Evolutionary conservation across 2,888 invertebrate genomes (phyloP).

Genomic region (Theodoxus fluviatilis): DNA sequence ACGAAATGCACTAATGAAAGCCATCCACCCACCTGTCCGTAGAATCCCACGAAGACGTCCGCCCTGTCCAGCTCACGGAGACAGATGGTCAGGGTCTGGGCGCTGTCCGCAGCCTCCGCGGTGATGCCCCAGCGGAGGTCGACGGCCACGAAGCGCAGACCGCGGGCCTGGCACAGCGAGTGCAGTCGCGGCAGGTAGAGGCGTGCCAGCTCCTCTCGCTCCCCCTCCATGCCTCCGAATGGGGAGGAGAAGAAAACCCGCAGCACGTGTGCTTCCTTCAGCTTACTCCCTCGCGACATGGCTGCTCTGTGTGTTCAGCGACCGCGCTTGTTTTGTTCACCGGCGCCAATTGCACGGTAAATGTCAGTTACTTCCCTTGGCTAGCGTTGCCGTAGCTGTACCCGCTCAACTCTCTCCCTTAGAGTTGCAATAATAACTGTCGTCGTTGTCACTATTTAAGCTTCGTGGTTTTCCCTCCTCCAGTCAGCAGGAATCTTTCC

Average conservation of each 20-base stretch:
- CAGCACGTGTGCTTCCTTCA: slow-evolving; percentile 47
- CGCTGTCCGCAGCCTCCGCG: slow-evolving; percentile 52
- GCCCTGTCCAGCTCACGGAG: slow-evolving; percentile 60
- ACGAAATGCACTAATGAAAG: too few relatives aligned
- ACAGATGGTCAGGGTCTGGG: slow-evolving; percentile 60
- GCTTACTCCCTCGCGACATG: too few relatives aligned
- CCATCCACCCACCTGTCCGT: slow-evolving; percentile 63
- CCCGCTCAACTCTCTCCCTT: too few relatives aligned
- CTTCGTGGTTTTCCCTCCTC: too few relatives aligned
- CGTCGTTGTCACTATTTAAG: too few relatives aligned
- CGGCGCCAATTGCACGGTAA: too few relatives aligned
- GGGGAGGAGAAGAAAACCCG: slow-evolving; percentile 63
- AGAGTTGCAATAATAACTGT: too few relatives aligned
- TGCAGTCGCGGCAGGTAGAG: slow-evolving; percentile 58
- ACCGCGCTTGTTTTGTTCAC: too few relatives aligned
- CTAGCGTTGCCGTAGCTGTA: too few relatives aligned
- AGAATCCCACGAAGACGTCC: slow-evolving; percentile 61
- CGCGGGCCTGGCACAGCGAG: slow-evolving; percentile 50
- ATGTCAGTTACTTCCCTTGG: too few relatives aligned
- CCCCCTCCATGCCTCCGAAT: slow-evolving; percentile 65
- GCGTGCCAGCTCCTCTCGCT: slow-evolving; percentile 60
- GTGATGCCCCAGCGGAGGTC: slow-evolving; percentile 65
- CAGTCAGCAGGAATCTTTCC: too few relatives aligned
- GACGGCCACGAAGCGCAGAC: slow-evolving; percentile 59
- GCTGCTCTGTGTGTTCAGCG: too few relatives aligned